phyloP scores from a whole-genome alignment of 2,797 vertebrate species.

The Eurystomus glaucurus region DNA sequence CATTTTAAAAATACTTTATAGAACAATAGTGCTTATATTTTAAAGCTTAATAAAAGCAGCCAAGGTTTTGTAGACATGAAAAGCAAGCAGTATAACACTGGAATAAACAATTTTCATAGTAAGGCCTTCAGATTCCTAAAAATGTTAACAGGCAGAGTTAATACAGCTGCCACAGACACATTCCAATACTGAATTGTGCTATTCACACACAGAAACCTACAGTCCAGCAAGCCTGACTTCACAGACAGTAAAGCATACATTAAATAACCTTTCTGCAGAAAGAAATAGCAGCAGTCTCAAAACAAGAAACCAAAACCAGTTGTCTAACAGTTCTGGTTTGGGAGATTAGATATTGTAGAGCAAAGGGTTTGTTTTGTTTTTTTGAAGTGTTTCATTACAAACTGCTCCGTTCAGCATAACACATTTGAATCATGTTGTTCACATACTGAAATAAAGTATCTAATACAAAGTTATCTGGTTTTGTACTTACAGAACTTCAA shows the following conservation, averaged over 20 bases:
- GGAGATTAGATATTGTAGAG: neutral
- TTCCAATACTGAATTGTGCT: neutral
- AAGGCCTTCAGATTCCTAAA: neutral
- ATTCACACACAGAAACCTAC: neutral
- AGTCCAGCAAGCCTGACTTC: neutral
- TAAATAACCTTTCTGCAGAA: neutral
- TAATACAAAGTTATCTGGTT: neutral
- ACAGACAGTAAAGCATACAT: neutral
- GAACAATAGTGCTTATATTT: neutral
- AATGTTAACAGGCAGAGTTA: neutral
- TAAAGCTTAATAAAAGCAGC: neutral
- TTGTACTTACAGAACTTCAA: neutral
- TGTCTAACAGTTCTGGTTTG: neutral
- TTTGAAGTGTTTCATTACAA: neutral
- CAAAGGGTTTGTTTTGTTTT: neutral
- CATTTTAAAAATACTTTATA: neutral
- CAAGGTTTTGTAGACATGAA: neutral
- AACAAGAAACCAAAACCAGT: slow-evolving; percentile 6
- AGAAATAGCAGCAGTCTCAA: neutral
- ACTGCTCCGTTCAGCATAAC: neutral
- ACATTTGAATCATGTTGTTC: neutral
- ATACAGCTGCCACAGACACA: neutral
- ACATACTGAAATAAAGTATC: neutral
- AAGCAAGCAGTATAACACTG: neutral
- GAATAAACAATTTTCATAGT: neutral